Evolutionary conservation across 2,888 invertebrate genomes (phyloP), one percentile per base, ranked within the genome.

Genomic region (Melieria crassipennis): DNA sequence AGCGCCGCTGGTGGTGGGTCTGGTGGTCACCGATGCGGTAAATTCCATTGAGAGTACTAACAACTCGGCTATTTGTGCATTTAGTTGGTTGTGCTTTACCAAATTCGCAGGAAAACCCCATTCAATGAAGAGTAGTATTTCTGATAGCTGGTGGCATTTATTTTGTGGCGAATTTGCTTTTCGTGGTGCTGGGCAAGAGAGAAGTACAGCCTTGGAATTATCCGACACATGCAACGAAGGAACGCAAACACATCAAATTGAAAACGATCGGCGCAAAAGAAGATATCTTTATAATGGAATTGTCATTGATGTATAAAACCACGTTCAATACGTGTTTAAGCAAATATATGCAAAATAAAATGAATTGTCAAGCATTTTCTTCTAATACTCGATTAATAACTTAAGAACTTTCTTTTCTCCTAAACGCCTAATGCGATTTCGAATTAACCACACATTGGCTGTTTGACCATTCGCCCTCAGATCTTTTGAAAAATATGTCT

Each of bases 41-140:
- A 60, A 16, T 9, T 60, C 42, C 3, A 7, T 4, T 57, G 13
- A 16, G 0, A 58, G 42, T 43, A 0, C 4, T 46, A 9, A 47
- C 0, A 13, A 47, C n/a, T 13, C 42, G 11, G 42, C 30, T 1
- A 13, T 16, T 9, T n/a, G 46, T 30, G 11, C 50, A 47, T 58
- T 88, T 85, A 43, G 86, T n/a, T n/a, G n/a, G n/a, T n/a, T n/a
- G n/a, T n/a, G n/a, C n/a, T n/a, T n/a, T n/a, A n/a, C n/a, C n/a
- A n/a, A n/a, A n/a, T n/a, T n/a, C n/a, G n/a, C n/a, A 94, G 93
- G 87, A 86, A 63, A 88, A 92, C 78, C 88, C 90, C 10, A 75
- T 83, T 16, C 91, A 93, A 82, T 95, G 95, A 95, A 89, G 91
- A 63, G 89, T 89, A 72, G 91, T 94, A 48, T 95, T 94, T 87